Evolutionary conservation across 2,888 invertebrate genomes (phyloP), one percentile per base, ranked within the genome.

Genomic region (Patella depressa): DNA sequence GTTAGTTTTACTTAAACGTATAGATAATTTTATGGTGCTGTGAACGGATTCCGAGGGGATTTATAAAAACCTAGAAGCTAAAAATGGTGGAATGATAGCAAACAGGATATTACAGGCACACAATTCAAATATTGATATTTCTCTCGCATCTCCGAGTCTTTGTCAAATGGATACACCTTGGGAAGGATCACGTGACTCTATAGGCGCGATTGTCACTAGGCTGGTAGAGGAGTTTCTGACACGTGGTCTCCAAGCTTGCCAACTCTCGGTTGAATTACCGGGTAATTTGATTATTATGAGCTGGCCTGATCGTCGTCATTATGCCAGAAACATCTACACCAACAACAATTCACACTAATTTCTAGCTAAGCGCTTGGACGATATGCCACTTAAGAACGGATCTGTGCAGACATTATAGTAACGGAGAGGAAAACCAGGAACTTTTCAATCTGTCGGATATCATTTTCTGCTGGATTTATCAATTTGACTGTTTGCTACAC

Each of bases 221-320:
- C 19, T 65, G 65, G 19, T 14, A 65, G 19, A 65, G 65, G 19
- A 24, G 65, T 65, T 65, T 65, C 19, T 65, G 65, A 24, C 65
- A 65, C 65, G 65, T 65, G 65, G 24, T 65, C 19, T 65, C 65
- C 65, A 24, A 24, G 65, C 65, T 65, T 65, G 19, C 19, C 65
- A 65, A 65, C 24, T 65, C 65, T 19, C 19, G 65, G 19, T 24
- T 65, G 65, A 65, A 19, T 65, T 65, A 9, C 65, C 65, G 65
- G 65, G 65, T 65, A 65, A 65, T 65, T 65, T 65, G 65, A 65
- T 65, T 65, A 65, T 65, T 65, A 65, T 65, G 65, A 65, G 65
- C 65, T 65, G 65, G 65, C 24, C 65, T 65, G 65, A 65, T 24
- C 65, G 24, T 65, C 24, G 65, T 65, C 65, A 65, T 65, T 65